Conservation (phyloP, 2,113 vertebrate genomes). For the Nothocercus julius region DNA sequence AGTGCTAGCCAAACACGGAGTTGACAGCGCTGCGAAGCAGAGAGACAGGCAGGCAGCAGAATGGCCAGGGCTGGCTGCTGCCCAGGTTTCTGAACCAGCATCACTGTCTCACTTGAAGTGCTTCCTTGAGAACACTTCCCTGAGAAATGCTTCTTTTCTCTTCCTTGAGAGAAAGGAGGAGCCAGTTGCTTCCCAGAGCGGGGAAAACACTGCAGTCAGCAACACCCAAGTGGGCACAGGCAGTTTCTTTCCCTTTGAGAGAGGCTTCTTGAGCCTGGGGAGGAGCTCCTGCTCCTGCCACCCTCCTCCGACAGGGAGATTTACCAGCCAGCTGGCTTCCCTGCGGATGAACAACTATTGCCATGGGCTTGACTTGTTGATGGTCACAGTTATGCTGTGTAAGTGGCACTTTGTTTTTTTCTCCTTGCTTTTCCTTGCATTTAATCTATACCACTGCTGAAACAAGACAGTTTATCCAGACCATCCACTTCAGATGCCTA, state of each 20-base stretch:
- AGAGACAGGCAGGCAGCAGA: neutral
- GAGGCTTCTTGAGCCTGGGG: neutral
- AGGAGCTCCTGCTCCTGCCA: neutral
- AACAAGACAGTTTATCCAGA: neutral
- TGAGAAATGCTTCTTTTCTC: too few species aligned
- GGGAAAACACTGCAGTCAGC: neutral
- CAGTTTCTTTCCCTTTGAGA: neutral
- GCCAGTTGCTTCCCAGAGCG: neutral
- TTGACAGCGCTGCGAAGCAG: accelerated
- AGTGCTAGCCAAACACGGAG: neutral
- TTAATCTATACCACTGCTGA: neutral
- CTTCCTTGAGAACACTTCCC: neutral
- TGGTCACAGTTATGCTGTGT: neutral
- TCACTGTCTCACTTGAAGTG: neutral
- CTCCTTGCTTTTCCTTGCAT: neutral
- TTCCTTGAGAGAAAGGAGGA: neutral
- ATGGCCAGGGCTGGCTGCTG: neutral
- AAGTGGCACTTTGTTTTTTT: neutral
- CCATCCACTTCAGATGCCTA: slow-evolving; percentile 14
- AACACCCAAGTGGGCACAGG: neutral
- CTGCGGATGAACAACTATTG: neutral
- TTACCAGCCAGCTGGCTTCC: neutral
- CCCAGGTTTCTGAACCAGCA: neutral
- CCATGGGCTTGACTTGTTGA: neutral
- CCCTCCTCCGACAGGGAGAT: neutral